Conservation (phyloP, 1,140 invertebrate genomes). For the Lepidurus packardi region DNA sequence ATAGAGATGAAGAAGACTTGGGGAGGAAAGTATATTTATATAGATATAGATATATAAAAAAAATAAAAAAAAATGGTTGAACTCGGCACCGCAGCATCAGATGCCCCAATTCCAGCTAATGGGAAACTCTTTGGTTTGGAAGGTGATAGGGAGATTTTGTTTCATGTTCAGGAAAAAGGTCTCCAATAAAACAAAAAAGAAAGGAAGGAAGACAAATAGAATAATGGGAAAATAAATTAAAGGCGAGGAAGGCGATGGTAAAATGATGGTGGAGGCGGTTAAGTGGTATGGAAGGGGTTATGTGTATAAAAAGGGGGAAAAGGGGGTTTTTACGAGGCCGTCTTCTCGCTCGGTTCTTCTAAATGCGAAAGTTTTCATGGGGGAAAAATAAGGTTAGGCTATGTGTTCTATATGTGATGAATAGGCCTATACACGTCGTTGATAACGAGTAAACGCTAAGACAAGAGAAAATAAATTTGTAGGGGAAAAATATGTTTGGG, state of each 20-base stretch:
- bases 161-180: neutral
- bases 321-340: neutral
- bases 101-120: conserved; percentile 21
- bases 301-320: neutral
- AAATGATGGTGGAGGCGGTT: conserved; percentile 9
- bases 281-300: conserved; percentile 8
- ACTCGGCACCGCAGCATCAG: conserved; percentile 13
- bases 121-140: conserved; percentile 21
- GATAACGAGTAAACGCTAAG: conserved; percentile 5
- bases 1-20: neutral
- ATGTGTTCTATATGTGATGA: neutral
- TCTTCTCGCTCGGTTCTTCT: neutral
- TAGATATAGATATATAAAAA: neutral
- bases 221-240: conserved; percentile 16
- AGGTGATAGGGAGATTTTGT: conserved; percentile 19
- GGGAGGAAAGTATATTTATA: neutral
- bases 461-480: too few species aligned
- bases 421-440: neutral
- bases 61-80: neutral
- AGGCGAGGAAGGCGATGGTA: conserved; percentile 17
- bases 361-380: neutral
- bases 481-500: too few species aligned
- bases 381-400: neutral
- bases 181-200: neutral
- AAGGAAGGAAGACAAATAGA: neutral